These are phyloP conservation scores for Microcebus jonahi DNA, from an alignment of 2,113 vertebrate genomes.

Conservation along the genomic window DNA sequence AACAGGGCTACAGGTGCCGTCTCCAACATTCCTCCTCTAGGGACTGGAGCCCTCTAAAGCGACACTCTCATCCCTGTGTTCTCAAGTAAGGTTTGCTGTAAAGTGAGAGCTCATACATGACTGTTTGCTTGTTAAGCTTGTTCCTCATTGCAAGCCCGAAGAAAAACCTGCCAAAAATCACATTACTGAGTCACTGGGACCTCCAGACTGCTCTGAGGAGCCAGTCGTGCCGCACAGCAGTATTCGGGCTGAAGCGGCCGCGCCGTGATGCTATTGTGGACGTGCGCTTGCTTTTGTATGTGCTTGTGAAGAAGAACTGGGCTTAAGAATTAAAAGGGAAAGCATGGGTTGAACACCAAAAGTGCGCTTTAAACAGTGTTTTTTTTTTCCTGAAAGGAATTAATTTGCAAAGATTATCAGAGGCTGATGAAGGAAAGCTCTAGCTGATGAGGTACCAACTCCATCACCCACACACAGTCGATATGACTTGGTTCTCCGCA, in stretches of 20 bases:
- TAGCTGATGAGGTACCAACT: neutral
- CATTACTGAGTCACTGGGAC: neutral
- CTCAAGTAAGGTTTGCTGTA: neutral
- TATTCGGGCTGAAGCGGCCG: neutral
- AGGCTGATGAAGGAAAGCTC: neutral
- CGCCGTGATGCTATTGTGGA: rapidly evolving
- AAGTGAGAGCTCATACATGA: neutral
- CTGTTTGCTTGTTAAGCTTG: slow-evolving; percentile 12
- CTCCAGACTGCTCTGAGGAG: neutral
- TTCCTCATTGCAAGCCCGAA: neutral
- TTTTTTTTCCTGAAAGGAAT: neutral
- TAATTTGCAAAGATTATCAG: neutral
- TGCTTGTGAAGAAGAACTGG: neutral
- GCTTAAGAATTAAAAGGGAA: neutral
- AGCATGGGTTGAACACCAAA: neutral
- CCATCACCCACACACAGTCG: neutral
- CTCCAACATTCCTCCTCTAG: neutral
- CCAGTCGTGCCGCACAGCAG: neutral
- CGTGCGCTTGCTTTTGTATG: neutral
- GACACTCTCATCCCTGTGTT: neutral
- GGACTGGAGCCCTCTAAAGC: neutral
- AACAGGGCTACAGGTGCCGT: no score
- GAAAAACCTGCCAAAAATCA: slow-evolving; percentile 19
- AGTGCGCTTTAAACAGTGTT: neutral
- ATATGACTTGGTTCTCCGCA: neutral